Conservation (phyloP, 2,888 invertebrate genomes). For the Volucella inflata region DNA sequence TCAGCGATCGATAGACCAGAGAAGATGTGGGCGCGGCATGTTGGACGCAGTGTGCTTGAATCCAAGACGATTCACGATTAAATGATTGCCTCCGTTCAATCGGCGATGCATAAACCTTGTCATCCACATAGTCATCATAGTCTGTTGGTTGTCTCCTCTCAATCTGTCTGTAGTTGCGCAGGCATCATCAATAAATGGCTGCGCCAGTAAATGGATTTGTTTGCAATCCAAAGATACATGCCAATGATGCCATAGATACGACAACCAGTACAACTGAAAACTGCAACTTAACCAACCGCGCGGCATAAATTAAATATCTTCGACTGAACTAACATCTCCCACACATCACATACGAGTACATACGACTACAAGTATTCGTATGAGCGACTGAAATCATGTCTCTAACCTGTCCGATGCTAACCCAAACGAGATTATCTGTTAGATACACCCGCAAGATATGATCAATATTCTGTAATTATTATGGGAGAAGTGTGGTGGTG, state of each 20-base stretch:
- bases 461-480: conserved; percentile 73
- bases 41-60: conserved; percentile 22
- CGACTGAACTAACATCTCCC: conserved; percentile 6
- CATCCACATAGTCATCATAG: conserved; percentile 49
- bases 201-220: conserved; percentile 59
- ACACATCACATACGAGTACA: not conserved
- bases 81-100: conserved; percentile 72
- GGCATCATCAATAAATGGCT: conserved; percentile 30
- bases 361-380: too few relatives aligned
- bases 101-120: conserved; percentile 68
- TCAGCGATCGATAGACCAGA: conserved; percentile 37
- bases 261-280: conserved; percentile 5
- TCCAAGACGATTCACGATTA: conserved; percentile 67
- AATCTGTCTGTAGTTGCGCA: conserved; percentile 49
- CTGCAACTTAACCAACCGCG: conserved; percentile 42
- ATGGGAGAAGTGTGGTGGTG: conserved; percentile 17
- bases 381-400: not conserved
- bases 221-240: conserved; percentile 49
- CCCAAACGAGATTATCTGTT: conserved; percentile 62
- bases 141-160: conserved; percentile 37
- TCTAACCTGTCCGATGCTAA: conserved; percentile 15
- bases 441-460: conserved; percentile 67
- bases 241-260: conserved; percentile 37
- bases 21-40: conserved; percentile 36
- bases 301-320: conserved; percentile 58